Evolutionary conservation across 2,113 vertebrate genomes (phyloP).

Genomic region (Equus quagga): DNA sequence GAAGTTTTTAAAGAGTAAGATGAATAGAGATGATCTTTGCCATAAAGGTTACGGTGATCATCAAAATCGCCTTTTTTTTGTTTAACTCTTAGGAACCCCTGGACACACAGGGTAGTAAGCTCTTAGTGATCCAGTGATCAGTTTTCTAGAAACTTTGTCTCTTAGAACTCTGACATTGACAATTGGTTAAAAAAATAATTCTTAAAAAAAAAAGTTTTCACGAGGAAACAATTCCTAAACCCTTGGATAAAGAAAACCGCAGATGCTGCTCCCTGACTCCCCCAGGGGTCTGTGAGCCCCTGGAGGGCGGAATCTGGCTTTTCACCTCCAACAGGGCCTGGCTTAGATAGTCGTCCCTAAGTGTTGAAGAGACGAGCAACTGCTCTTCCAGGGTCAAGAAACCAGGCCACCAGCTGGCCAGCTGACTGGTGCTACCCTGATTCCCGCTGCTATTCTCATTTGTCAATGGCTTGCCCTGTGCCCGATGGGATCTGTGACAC

Average conservation of each 20-base stretch:
- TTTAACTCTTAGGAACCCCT: neutral
- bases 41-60: neutral
- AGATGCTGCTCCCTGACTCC: neutral
- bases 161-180: conserved; percentile 12
- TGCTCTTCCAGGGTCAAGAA: neutral
- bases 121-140: neutral
- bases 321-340: neutral
- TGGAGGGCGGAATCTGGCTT: neutral
- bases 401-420: neutral
- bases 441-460: neutral
- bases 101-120: neutral
- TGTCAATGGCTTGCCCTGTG: neutral
- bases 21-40: neutral
- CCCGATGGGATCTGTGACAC: neutral
- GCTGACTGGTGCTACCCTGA: neutral
- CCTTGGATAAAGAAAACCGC: neutral
- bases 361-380: neutral
- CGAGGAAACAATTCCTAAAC: conserved; percentile 29
- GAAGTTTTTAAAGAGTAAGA: conserved; percentile 5
- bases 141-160: neutral
- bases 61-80: neutral
- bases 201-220: neutral
- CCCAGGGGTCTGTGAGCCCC: neutral
- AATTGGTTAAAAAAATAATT: neutral
- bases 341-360: neutral